Percentiles rank a stretch among this genome's conserved stretches.
Conservation (phyloP, 2,797 vertebrate genomes). For the Nannoperca obscura region DNA sequence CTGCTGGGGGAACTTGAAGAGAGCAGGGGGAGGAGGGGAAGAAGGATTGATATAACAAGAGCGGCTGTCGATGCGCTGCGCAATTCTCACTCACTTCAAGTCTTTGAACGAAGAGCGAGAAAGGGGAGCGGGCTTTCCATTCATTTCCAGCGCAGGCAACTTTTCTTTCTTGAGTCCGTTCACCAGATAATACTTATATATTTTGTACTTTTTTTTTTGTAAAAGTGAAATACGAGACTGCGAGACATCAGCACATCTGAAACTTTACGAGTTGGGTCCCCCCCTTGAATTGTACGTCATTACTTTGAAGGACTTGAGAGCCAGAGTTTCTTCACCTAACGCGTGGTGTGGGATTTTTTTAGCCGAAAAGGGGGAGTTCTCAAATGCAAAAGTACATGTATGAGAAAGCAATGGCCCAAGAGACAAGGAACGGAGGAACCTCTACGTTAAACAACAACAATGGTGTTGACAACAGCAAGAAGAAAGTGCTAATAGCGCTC, state of each 20-base stretch:
- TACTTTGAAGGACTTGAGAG: slow-evolving; percentile 53
- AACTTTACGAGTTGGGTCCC: slow-evolving; percentile 52
- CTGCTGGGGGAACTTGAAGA: slow-evolving; percentile 79
- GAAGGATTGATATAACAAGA: slow-evolving; percentile 90
- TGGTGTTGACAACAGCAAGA: slow-evolving; percentile 89
- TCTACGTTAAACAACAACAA: slow-evolving; percentile 92
- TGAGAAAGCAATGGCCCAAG: slow-evolving; percentile 96
- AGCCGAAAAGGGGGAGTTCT: slow-evolving; percentile 63
- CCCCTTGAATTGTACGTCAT: slow-evolving; percentile 63
- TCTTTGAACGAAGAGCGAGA: slow-evolving; percentile 59
- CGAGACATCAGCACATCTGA: slow-evolving; percentile 46
- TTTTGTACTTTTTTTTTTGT: background rate
- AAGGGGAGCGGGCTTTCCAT: slow-evolving; percentile 70
- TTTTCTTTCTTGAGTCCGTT: slow-evolving; percentile 39
- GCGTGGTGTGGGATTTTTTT: slow-evolving; percentile 72
- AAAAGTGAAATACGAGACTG: slow-evolving; percentile 40
- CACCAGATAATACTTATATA: background rate
- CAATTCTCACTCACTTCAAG: slow-evolving; percentile 69
- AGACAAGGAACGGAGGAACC: slow-evolving; percentile 95
- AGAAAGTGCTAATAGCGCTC: slow-evolving; percentile 91
- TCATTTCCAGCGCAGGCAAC: slow-evolving; percentile 56
- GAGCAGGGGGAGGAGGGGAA: slow-evolving; percentile 76
- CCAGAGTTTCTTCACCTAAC: slow-evolving; percentile 44
- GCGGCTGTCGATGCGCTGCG: slow-evolving; percentile 76
- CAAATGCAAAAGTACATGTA: slow-evolving; percentile 97